These are phyloP conservation scores for Latrodectus elegans DNA, from an alignment of 2,888 invertebrate species.

Conservation along the genomic window DNA sequence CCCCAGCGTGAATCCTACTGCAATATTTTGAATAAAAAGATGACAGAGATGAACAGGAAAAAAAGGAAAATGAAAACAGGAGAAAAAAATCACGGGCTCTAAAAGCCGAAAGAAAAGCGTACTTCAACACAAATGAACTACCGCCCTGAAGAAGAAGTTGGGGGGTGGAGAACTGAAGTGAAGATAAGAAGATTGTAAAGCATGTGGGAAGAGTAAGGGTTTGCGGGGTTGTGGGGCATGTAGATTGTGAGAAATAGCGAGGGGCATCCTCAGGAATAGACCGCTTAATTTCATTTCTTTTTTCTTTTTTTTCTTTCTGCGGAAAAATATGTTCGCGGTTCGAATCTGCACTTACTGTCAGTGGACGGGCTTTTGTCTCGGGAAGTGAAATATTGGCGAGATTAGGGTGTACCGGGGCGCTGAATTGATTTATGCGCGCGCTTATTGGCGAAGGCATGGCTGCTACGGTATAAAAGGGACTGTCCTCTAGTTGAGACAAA, in stretches of 20 bases:
- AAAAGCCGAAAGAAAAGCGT: not conserved
- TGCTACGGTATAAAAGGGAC: not conserved
- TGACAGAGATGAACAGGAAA: conserved; percentile 2
- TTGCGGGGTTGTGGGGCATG: not conserved
- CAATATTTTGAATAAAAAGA: conserved; percentile 5
- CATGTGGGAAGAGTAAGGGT: not conserved
- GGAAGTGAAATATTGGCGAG: conserved; percentile 56
- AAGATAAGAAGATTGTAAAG: not conserved
- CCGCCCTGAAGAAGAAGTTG: not conserved
- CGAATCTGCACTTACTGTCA: conserved; percentile 7
- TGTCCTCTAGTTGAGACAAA: not conserved
- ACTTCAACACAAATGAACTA: conserved; percentile 5
- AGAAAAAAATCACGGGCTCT: not conserved
- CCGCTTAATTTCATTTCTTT: conserved; percentile 43
- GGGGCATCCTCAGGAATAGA: conserved; percentile 1
- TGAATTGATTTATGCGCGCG: conserved; percentile 51
- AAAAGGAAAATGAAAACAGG: not conserved
- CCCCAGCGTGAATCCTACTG: too few relatives aligned
- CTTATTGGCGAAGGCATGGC: conserved; percentile 37
- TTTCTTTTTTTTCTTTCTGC: not conserved
- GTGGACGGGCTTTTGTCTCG: conserved; percentile 25
- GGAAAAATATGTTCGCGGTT: conserved; percentile 20
- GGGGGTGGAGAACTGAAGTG: not conserved
- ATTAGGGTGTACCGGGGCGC: conserved; percentile 36
- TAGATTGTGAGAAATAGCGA: conserved; percentile 2